A percentile compares a stretch with the other conserved stretches of the same genome.
phyloP scores from a whole-genome alignment of 2,888 invertebrate species.

The Bugula neritina region DNA sequence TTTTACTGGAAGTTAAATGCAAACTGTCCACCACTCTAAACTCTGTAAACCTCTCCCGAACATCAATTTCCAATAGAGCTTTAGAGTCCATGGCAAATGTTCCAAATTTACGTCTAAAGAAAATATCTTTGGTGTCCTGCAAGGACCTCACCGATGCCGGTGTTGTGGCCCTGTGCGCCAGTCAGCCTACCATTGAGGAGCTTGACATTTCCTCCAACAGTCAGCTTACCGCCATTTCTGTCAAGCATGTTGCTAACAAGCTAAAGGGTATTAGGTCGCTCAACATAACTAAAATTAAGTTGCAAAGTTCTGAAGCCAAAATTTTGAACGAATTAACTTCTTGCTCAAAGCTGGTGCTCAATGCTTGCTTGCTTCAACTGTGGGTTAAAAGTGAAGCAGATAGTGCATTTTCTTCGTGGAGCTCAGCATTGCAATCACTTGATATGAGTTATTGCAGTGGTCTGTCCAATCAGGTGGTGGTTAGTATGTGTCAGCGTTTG shows the following conservation, averaged over 20 bases:
- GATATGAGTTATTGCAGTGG: slow-evolving; percentile 43
- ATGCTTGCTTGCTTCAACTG: neutral
- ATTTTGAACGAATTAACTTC: neutral
- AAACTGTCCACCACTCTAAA: slow-evolving; percentile 59
- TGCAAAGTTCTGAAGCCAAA: slow-evolving; percentile 61
- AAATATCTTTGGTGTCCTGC: slow-evolving; percentile 59
- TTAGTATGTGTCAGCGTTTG: slow-evolving; percentile 60
- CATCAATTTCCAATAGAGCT: slow-evolving; percentile 64
- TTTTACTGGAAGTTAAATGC: slow-evolving; percentile 59
- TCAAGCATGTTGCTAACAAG: slow-evolving; percentile 61
- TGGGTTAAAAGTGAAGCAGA: neutral
- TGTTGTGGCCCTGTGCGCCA: slow-evolving; percentile 57
- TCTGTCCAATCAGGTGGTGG: slow-evolving; percentile 62
- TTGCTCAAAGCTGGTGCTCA: neutral
- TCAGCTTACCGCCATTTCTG: slow-evolving; percentile 63
- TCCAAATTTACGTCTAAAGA: slow-evolving; percentile 57
- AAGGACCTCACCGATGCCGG: slow-evolving; percentile 63
- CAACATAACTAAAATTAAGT: slow-evolving; percentile 63
- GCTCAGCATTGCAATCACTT: slow-evolving; percentile 36
- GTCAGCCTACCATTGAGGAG: slow-evolving; percentile 59
- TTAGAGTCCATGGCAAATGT: slow-evolving; percentile 59
- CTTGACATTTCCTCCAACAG: slow-evolving; percentile 64
- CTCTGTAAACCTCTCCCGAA: slow-evolving; percentile 63
- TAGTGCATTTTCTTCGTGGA: neutral
- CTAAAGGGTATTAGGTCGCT: slow-evolving; percentile 61